Evolutionary conservation across 2,113 vertebrate genomes (phyloP), one percentile per base, ranked within the genome.

Genomic region (Cynopterus brachyotis): DNA sequence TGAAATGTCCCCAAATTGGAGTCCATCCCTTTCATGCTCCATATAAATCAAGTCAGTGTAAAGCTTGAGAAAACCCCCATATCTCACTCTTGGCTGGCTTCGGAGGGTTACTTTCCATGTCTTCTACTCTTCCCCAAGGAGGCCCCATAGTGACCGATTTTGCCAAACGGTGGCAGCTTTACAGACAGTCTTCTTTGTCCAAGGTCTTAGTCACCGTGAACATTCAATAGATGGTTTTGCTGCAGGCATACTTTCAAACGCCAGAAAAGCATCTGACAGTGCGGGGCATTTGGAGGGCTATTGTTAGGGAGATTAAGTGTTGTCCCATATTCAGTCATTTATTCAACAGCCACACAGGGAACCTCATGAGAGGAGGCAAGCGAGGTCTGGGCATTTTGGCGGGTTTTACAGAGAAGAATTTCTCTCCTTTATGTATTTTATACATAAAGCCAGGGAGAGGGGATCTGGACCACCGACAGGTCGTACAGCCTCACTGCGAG

Each of bases 171-270:
- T 69, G 97, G 97, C 97, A 98, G 97, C 97, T 98, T 98, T 97
- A 98, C 84, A 98, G 98, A 98, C 96, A 98, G 97, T 86, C 96
- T 95, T 98, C 97, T 98, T 98, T 98, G 98, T 98, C 97, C 80
- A 81, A 98, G 95, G 97, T 98, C 98, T 98, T 98, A 98, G 98
- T 98, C 98, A 98, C 96, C 97, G 97, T 89, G 91, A 96, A 98
- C 97, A 98, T 98, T 98, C 98, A 98, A 98, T 98, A 98, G 98
- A 97, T 95, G 97, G 37, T 93, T 97, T 97, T 98, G 98, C 98
- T 98, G 97, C 97, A 97, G 98, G 97, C 97, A 0, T 97, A 98
- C 84, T 91, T 98, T 97, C 98, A 98, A 98, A 98, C 98, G 98
- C 98, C 98, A 98, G 97, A 78, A 98, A 98, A 97, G 96, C 98